These are phyloP conservation scores for Onychostruthus taczanowskii DNA, from an alignment of 2,113 vertebrate genomes.

Conservation along the genomic window DNA sequence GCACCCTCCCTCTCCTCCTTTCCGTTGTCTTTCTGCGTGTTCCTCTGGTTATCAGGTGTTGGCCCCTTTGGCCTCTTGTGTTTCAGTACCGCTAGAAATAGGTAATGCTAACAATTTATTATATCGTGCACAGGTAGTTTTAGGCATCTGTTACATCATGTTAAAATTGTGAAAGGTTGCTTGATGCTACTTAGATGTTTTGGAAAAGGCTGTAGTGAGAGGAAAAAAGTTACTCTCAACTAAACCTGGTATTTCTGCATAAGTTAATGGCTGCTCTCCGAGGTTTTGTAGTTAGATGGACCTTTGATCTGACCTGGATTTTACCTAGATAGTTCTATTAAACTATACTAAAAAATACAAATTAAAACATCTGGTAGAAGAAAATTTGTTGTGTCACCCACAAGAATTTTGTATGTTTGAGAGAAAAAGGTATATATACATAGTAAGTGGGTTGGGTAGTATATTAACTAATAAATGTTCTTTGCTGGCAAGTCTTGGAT, in stretches of 20 bases:
- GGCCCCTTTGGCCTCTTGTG: neutral
- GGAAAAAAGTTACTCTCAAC: neutral
- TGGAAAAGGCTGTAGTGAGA: neutral
- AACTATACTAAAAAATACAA: neutral
- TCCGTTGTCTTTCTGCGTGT: neutral
- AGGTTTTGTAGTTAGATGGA: neutral
- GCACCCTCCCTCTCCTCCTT: neutral
- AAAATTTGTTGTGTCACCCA: neutral
- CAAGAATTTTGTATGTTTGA: neutral
- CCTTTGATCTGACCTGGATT: neutral
- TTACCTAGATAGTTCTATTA: neutral
- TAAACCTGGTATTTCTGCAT: neutral
- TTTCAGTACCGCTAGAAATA: neutral
- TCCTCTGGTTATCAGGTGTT: neutral
- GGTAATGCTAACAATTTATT: neutral
- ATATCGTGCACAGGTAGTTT: neutral
- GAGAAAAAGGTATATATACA: neutral
- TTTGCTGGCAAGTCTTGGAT: neutral
- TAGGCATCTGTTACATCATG: neutral
- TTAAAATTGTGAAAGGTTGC: neutral
- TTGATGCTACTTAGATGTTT: neutral
- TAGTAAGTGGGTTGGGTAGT: neutral
- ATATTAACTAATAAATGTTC: neutral
- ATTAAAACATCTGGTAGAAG: neutral
- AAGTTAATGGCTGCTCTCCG: neutral